Base-by-base conservation (phyloP, 2,113 vertebrate species). In the Dolichallabes microphthalmus region DNA sequence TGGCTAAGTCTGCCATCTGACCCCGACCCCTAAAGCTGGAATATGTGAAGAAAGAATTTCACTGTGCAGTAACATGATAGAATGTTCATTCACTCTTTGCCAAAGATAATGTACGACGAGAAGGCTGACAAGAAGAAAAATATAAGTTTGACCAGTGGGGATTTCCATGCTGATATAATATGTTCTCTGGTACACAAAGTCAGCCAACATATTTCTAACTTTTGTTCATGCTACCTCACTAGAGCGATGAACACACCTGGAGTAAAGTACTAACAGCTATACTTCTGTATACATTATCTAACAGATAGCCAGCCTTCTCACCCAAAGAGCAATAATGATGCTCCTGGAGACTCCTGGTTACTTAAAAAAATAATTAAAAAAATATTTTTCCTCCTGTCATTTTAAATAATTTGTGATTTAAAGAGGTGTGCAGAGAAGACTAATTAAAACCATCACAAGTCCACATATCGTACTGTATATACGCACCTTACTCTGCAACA, bases 401-500 rank as follows among this genome's bases (percentile, higher is more conserved):
- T 6, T 25, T 9, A 74, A 12, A 22, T 9, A 45, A 15, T 35
- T 12, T 66, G 2, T 68, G 30, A 35, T 32, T 68, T 17, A 68
- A 32, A 68, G 27, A 68, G 66, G 15, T 68, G 68, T 35, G 68
- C 32, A 10, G 17, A 7, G 39, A 9, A 71, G 35, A 69, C 64
- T 19, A 39, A 71, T 20, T 39, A 45, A 68, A 22, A 15, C 68
- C 2, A 9, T 39, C 19, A 11, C 39, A 45, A 71, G 2, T 22
- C 17, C 19, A 71, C 68, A 71, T 22, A 45, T 8, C 7, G 45
- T 45, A n/a, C n/a, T n/a, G n/a, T n/a, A 45, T 45, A 1, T 14
- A 71, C 35, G 19, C 68, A 45, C 68, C 35, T 71, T 57, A 74
- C 77, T 61, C 77, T 83, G 66, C 75, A 50, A 53, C 82, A 84